Base-by-base conservation (phyloP, 2,888 invertebrate genomes). In the Apocheima hispidaria region DNA sequence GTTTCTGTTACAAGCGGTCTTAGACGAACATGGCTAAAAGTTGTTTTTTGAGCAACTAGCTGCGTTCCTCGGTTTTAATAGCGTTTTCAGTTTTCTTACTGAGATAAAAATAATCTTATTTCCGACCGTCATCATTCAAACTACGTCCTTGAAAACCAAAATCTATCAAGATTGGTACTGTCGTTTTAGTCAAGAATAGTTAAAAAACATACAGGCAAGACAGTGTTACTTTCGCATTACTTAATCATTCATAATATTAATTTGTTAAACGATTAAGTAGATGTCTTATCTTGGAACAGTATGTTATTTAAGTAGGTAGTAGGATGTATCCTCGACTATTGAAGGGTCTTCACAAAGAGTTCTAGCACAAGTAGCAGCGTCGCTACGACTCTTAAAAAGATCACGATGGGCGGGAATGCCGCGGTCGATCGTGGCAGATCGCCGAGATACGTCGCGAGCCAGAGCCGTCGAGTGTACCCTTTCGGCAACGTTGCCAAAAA, bases 361-460 rank as follows among this genome's bases (percentile, higher is more conserved):
- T 54, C 48, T 75, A 76, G 74, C 74, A 77, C 75, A 76, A 51
- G 49, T 49, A 49, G 51, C 21, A 50, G 38, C 74, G 72, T 80
- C 72, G 75, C 69, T 71, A 73, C 70, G 72, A 71, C 77, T 79
- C 74, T 72, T 70, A 73, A 75, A 80, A 78, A 80, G 74, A 84
- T 84, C 79, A 68, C 81, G 83, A 82, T 81, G 79, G 76, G 71
- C 76, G 75, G 74, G 79, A 77, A 75, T 74, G 74, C 75, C 69
- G 60, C 75, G 81, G 79, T 82, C 82, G 83, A 81, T 78, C 74
- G 77, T 73, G 81, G 78, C 82, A 83, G 87, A 87, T 88, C 84
- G 84, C 70, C 79, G 86, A 82, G 87, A 87, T 87, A 87, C 71
- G 80, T 73, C 78, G 82, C 83, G 84, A 80, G 76, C 78, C 72